Base-by-base conservation (phyloP, 2,888 invertebrate species). In the Clistopyga incitator region DNA sequence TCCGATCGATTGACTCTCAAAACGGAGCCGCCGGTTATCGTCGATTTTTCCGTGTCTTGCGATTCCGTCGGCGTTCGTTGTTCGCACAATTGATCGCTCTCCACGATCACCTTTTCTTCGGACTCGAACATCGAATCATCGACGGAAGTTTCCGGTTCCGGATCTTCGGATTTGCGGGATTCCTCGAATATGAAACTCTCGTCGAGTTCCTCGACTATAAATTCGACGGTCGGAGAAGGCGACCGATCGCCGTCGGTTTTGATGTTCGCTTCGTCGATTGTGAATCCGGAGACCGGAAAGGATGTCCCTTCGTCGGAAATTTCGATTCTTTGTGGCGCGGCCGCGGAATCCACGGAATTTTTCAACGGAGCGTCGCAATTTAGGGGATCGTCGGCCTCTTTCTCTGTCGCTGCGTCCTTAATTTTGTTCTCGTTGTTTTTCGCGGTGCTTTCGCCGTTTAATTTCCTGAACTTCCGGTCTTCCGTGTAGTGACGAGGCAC, bases 401-500 rank as follows among this genome's bases (percentile, higher is more conserved):
- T 29, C 23, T 18, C 47, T 2, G 4, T 11, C 8, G 4, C 18
- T 11, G 11, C 25, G 11, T 25, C 34, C 2, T n/a, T n/a, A n/a
- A n/a, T n/a, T n/a, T n/a, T n/a, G n/a, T n/a, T n/a, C n/a, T n/a
- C 59, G 15, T n/a, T 42, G n/a, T 34, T 80, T n/a, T 34, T 34
- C n/a, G 25, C 11, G 45, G 2, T 6, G 1, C 6, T 50, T 34
- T 15, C 59, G 20, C 15, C 25, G 2, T 34, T 61, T n/a, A 47
- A 20, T 18, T 56, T 61, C 47, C 68, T 68, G 50, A 61, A 68
- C n/a, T 80, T 83, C 0, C 74, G 4, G 20, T 84, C 84, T 50
- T 84, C 84, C n/a, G 78, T 81, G 34, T 84, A 84, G 18, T 84
- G 84, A 15, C 84, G 45, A 10, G 84, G 84, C 23, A 84, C 84